Evolutionary conservation across 1,140 invertebrate species (phyloP).

Genomic region (Drosophila persimilis): DNA sequence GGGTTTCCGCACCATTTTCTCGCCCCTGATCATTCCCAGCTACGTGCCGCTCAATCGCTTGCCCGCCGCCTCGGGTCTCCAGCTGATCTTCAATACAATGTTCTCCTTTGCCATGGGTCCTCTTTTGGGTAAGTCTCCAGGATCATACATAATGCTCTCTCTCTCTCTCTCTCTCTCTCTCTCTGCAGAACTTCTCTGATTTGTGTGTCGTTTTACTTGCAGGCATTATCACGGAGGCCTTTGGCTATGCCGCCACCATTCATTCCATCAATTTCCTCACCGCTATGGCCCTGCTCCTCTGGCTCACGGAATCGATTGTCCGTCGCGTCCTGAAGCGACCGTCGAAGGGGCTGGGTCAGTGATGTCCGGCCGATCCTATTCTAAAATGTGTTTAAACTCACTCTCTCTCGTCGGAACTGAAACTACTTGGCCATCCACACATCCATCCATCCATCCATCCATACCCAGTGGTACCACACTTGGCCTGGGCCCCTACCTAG

Average conservation of each 20-base stretch:
- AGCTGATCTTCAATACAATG: slow-evolving; percentile 86
- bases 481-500: background rate
- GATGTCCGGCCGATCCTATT: background rate
- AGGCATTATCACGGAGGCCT: slow-evolving; percentile 64
- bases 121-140: slow-evolving; percentile 84
- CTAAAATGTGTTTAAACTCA: too few species aligned
- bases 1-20: slow-evolving; percentile 88
- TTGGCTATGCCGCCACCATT: slow-evolving; percentile 65
- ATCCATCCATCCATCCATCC: too few species aligned
- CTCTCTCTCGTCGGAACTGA: slow-evolving; percentile 6
- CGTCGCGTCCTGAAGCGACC: slow-evolving; percentile 50
- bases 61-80: slow-evolving; percentile 86
- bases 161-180: too few species aligned
- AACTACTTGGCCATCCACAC: slow-evolving; percentile 15
- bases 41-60: slow-evolving; percentile 86
- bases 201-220: background rate
- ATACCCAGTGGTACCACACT: too few species aligned
- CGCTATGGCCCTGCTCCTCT: slow-evolving; percentile 55
- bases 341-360: slow-evolving; percentile 48
- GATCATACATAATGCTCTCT: too few species aligned
- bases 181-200: background rate
- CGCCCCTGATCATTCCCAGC: slow-evolving; percentile 87
- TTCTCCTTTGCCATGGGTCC: slow-evolving; percentile 86
- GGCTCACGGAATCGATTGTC: slow-evolving; percentile 57
- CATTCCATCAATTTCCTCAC: slow-evolving; percentile 68